phyloP scores from a whole-genome alignment of 2,797 vertebrate species.

The Aulostomus chinensis region DNA sequence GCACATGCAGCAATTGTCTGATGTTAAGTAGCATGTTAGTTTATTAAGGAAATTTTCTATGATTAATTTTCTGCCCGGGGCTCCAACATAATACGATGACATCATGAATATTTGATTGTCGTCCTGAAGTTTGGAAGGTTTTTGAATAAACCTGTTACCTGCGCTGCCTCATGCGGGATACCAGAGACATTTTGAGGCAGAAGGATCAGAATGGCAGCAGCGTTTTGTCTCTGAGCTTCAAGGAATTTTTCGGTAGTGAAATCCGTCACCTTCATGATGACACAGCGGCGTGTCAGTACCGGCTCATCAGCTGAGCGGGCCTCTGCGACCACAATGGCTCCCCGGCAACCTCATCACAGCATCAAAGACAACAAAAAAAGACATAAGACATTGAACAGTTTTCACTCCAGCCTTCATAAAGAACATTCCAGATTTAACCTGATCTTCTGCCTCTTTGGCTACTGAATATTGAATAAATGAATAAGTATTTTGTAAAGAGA shows the following conservation, averaged over 20 bases:
- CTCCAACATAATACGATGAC: too few relatives aligned
- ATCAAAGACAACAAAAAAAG: not conserved
- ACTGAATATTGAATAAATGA: too few relatives aligned
- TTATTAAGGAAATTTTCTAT: not conserved
- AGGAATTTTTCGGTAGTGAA: slow-evolving; percentile 72
- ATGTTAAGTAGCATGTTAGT: not conserved
- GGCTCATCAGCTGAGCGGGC: slow-evolving; percentile 75
- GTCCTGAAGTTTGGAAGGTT: not conserved
- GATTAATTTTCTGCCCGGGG: too few relatives aligned
- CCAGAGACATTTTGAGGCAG: slow-evolving; percentile 73
- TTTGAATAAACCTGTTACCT: slow-evolving; percentile 57
- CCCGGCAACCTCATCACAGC: slow-evolving; percentile 74
- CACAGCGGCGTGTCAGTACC: slow-evolving; percentile 77
- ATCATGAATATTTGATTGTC: too few relatives aligned
- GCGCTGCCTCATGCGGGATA: slow-evolving; percentile 51
- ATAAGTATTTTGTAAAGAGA: too few relatives aligned
- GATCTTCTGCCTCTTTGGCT: too few relatives aligned
- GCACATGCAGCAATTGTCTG: too few relatives aligned
- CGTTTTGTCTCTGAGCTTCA: slow-evolving; percentile 76
- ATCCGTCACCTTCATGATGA: slow-evolving; percentile 81
- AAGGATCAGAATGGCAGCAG: slow-evolving; percentile 81
- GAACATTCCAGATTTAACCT: too few relatives aligned
- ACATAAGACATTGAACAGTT: too few relatives aligned
- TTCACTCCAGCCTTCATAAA: too few relatives aligned
- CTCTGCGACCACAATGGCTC: slow-evolving; percentile 81